A percentile compares a stretch with the other conserved stretches of the same genome.
phyloP scores from a whole-genome alignment of 2,888 invertebrate genomes.

The Conomelus anceps region DNA sequence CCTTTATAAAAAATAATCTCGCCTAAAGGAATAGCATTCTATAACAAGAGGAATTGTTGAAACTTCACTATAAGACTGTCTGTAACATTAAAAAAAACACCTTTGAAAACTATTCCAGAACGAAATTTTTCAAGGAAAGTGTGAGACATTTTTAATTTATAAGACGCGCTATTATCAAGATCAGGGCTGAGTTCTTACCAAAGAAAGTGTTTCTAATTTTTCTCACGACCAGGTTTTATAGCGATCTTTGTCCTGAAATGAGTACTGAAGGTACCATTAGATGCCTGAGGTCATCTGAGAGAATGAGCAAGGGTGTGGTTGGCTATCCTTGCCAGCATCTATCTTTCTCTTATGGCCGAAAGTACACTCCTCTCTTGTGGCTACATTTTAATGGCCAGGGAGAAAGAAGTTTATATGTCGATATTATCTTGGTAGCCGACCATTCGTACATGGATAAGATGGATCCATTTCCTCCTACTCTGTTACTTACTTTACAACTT shows the following conservation, averaged over 20 bases:
- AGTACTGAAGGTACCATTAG: neutral
- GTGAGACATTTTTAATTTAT: neutral
- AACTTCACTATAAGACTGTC: too few species aligned
- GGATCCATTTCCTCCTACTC: neutral
- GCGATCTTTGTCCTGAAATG: neutral
- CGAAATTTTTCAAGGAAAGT: neutral
- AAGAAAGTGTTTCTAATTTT: neutral
- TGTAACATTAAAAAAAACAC: neutral
- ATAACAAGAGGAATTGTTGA: too few species aligned
- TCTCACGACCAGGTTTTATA: neutral
- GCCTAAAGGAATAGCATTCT: too few species aligned
- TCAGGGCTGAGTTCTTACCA: neutral
- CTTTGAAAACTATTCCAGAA: too few species aligned
- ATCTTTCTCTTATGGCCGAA: neutral
- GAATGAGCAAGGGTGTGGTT: neutral
- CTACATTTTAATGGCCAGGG: neutral
- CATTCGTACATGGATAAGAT: neutral
- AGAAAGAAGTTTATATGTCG: neutral
- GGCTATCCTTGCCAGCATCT: neutral
- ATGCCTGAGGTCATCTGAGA: neutral
- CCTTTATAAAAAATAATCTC: too few species aligned
- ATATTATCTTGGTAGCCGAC: neutral
- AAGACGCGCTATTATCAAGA: neutral
- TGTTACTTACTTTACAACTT: neutral
- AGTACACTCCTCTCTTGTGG: neutral